phyloP scores from a whole-genome alignment of 2,888 invertebrate species.

The Trisateles emortualis region DNA sequence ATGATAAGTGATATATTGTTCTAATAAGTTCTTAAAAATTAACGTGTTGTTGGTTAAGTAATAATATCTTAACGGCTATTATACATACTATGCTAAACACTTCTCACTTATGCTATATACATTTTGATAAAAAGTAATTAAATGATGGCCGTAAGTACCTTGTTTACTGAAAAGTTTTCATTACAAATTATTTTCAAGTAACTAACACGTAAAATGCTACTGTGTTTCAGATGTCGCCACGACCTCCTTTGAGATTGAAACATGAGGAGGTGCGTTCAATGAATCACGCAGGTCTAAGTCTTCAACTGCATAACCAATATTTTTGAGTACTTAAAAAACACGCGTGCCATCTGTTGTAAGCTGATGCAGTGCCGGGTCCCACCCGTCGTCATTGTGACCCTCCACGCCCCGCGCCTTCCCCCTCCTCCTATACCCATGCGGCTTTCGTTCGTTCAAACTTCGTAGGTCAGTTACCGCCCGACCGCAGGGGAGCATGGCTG shows the following conservation, averaged over 20 bases:
- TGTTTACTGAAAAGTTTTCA: not conserved
- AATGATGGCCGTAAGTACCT: no score
- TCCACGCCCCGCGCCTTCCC: conserved; percentile 63
- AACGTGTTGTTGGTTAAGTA: no score
- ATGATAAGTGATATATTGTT: no score
- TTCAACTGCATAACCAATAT: conserved; percentile 82
- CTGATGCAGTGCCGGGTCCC: conserved; percentile 82
- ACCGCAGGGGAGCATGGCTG: conserved; percentile 87
- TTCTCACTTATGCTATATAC: no score
- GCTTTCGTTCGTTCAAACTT: conserved; percentile 87
- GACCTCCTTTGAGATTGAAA: conserved; percentile 84
- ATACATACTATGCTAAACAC: no score
- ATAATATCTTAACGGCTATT: no score
- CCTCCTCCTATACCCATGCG: conserved; percentile 78
- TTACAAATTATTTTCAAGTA: conserved; percentile 18
- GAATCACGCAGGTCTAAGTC: conserved; percentile 82
- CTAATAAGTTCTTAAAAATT: no score
- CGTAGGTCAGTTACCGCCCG: conserved; percentile 88
- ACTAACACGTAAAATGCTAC: conserved; percentile 54
- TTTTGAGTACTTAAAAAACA: conserved; percentile 82
- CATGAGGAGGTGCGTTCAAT: conserved; percentile 73
- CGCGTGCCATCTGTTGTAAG: conserved; percentile 86
- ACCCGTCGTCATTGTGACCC: conserved; percentile 72
- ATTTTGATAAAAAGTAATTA: no score
- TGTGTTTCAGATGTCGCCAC: conserved; percentile 61